Base-by-base conservation (phyloP, 2,888 invertebrate species). In the Cataglyphis altisquamis region DNA sequence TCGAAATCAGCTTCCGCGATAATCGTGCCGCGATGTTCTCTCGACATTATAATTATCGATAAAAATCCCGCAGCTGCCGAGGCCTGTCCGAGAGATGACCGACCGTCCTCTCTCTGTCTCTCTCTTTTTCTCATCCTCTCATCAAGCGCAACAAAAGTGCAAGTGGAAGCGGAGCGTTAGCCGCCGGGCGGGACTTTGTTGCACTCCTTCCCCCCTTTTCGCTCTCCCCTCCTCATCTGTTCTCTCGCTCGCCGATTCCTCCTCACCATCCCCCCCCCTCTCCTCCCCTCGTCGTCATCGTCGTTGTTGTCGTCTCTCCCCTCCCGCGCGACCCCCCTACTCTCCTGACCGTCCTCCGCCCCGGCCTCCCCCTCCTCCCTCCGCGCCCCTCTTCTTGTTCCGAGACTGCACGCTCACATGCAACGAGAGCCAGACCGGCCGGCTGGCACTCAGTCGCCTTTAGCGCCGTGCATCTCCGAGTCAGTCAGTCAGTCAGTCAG, bases 381-480 rank as follows among this genome's bases (percentile, higher is more conserved):
- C 41, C 39, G 62, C 45, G 66, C 45, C 45, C 29, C 73, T 29
- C 39, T 52, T 48, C 67, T 25, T 73, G 64, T 75, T n/a, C 66
- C 84, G 83, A 83, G 84, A 84, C 83, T 84, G 85, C 88, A 88
- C 89, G 86, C 86, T 90, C 83, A 83, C 90, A 88, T 91, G 90
- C 90, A 90, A 86, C 90, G 87, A 88, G 87, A 88, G 81, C 67
- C 89, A 83, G 88, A 90, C 91, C 90, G 91, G 91, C 91, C 91
- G 92, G 91, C 89, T 90, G 78, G 89, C 89, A 90, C 86, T 91
- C 91, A 90, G 92, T 92, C 87, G 92, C 90, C 87, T 91, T 89
- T 90, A 90, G 91, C 90, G 91, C 88, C 91, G 92, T 88, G 91
- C 91, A 91, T 90, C 90, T 88, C 89, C 88, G 85, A 91, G 90